phyloP scores from a whole-genome alignment of 2,888 invertebrate species.

The Abscondita cerata region DNA sequence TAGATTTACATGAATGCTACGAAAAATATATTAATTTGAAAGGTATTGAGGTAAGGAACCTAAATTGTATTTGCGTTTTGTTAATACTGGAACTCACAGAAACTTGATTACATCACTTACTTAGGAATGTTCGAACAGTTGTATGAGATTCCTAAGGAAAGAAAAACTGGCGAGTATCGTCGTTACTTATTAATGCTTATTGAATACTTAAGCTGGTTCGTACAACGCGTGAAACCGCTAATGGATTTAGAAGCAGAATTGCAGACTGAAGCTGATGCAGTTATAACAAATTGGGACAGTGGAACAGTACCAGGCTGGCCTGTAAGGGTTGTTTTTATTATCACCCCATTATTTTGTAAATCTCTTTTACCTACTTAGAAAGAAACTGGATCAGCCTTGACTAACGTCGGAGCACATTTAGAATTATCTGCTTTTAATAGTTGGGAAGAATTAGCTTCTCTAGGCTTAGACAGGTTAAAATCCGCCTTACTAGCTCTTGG shows the following conservation, averaged over 20 bases:
- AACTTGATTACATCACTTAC: conserved; percentile 96
- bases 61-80: background rate
- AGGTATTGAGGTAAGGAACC: conserved; percentile 84
- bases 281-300: conserved; percentile 85
- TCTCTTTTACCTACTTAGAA: conserved; percentile 63
- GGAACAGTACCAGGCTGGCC: conserved; percentile 96
- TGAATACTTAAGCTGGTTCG: conserved; percentile 85
- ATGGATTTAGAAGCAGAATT: conserved; percentile 82
- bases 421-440: conserved; percentile 98
- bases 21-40: conserved; percentile 96
- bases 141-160: conserved; percentile 91
- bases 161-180: conserved; percentile 86
- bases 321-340: conserved; percentile 59
- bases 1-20: conserved; percentile 96
- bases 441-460: conserved; percentile 94
- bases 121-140: conserved; percentile 93
- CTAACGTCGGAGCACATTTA: conserved; percentile 94
- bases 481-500: conserved; percentile 96
- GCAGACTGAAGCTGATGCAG: conserved; percentile 78
- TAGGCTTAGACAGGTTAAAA: conserved; percentile 96
- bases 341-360: too few relatives aligned
- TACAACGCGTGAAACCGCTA: conserved; percentile 84
- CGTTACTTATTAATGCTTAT: conserved; percentile 84
- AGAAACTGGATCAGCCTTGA: conserved; percentile 91
- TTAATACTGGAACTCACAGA: conserved; percentile 58